Evolutionary conservation across 2,888 invertebrate species (phyloP), one percentile per base, ranked within the genome.

Genomic region (Acleris holmiana): DNA sequence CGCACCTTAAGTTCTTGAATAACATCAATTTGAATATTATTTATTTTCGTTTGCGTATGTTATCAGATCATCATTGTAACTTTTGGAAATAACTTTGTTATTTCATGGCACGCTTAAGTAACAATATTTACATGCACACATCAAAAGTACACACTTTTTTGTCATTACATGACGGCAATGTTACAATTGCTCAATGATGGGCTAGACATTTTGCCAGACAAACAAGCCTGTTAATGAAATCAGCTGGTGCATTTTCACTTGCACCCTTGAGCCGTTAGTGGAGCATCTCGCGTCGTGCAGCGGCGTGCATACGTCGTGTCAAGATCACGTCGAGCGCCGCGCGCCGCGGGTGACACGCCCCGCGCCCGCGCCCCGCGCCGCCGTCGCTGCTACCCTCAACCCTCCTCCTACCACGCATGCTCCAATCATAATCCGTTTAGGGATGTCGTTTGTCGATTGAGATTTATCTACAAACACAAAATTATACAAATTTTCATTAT

Each of bases 341-440:
- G 82, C 78, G 80, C 82, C 84, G 83, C 84, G 81, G 82, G 83
- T 82, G 86, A 83, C 85, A 84, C 83, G 68, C 65, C 66, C 68
- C 48, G 70, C 46, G 73, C 68, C 75, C 71, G 61, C 68, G 46
- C 72, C 66, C 67, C 67, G 67, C 76, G 68, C 78, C 75, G 78
- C 71, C 71, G 68, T 60, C 75, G 68, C 72, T 75, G 72, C 76
- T 78, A 82, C 85, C 83, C 84, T 80, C 86, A 81, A 85, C 85
- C 84, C 87, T 85, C 88, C 85, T 80, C 35, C 35, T 35, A 90
- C 88, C 88, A 91, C 91, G 91, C 91, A 92, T 92, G 91, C 91
- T 91, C 92, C 92, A 91, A 90, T 91, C 90, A 89, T 91, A 91
- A 92, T 91, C 91, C 88, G 86, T 85, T 86, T 91, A 91, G 91